Evolutionary conservation across 2,797 vertebrate species (phyloP), one percentile per base, ranked within the genome.

Genomic region (Jordanella pulchra): DNA sequence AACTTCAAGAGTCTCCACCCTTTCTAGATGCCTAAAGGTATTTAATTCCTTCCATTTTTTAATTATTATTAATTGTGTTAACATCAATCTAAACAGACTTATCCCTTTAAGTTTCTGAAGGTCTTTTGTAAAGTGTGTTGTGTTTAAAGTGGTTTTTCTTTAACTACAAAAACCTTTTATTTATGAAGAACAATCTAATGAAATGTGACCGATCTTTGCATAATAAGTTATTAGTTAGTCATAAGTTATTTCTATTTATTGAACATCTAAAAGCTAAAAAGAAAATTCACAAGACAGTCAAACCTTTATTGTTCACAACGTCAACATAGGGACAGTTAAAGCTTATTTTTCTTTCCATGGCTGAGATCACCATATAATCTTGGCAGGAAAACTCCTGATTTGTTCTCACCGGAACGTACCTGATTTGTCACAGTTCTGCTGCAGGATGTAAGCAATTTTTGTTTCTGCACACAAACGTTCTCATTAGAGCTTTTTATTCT

Each of bases 371-470:
- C 51, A 17, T 42, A 61, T 48, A 27, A 42, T 12, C 25, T 45
- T 66, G 10, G 15, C n/a, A 39, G 17, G n/a, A 42, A 51, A 45
- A 58, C 10, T 1, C 11, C 21, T 23, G 6, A 12, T 47, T 39
- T 25, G 14, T 28, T 15, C 4, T 18, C 51, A 17, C 47, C 14
- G 47, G 54, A 55, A 44, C 72, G 39, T 65, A 67, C 14, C 39
- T 60, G 14, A 76, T 76, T 72, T 25, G 61, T 72, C 73, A 69
- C 47, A 27, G 60, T 67, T 25, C 28, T 42, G 44, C 32, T 4
- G 23, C 45, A 42, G 4, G 28, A 27, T 67, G 42, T 54, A 23
- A 48, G 47, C 3, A 56, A 65, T 44, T 17, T 17, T n/a, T 14
- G 7, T 18, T 28, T 73, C 23, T 51, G 5, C 27, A 9, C 18